Evolutionary conservation across 2,797 vertebrate species (phyloP).

Genomic region (Ispidina lecontei): DNA sequence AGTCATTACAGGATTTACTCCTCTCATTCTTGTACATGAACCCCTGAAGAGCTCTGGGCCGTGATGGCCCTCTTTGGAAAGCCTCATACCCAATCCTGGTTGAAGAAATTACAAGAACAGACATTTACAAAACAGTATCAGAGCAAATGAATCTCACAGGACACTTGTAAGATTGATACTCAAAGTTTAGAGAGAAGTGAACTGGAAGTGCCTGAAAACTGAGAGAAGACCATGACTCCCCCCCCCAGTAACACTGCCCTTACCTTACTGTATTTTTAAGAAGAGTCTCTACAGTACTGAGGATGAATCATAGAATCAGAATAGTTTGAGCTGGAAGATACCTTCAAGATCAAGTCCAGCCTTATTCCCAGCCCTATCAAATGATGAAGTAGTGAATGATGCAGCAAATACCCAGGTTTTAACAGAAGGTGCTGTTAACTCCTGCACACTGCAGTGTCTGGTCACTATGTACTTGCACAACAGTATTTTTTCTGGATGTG

Average conservation of each 20-base stretch:
- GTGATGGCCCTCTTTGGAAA: not conserved
- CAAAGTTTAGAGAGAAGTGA: not conserved
- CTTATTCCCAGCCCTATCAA: no score
- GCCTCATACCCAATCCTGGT: not conserved
- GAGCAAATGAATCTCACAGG: not conserved
- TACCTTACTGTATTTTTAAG: not conserved
- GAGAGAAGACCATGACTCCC: not conserved
- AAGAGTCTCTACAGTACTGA: not conserved
- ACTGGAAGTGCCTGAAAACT: not conserved
- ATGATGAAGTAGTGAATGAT: not conserved
- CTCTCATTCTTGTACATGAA: not conserved
- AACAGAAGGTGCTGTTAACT: not conserved
- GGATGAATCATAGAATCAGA: no score
- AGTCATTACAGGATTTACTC: not conserved
- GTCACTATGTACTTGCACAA: fast-evolving
- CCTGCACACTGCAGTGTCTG: fast-evolving
- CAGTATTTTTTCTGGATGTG: not conserved
- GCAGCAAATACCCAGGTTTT: not conserved
- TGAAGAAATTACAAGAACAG: not conserved
- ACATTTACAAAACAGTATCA: not conserved
- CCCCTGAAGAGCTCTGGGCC: not conserved
- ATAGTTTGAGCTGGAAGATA: no score
- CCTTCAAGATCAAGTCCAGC: no score
- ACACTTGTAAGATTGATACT: fast-evolving
- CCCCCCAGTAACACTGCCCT: fast-evolving